phyloP scores from a whole-genome alignment of 2,888 invertebrate genomes.

The Pollenia labialis region DNA sequence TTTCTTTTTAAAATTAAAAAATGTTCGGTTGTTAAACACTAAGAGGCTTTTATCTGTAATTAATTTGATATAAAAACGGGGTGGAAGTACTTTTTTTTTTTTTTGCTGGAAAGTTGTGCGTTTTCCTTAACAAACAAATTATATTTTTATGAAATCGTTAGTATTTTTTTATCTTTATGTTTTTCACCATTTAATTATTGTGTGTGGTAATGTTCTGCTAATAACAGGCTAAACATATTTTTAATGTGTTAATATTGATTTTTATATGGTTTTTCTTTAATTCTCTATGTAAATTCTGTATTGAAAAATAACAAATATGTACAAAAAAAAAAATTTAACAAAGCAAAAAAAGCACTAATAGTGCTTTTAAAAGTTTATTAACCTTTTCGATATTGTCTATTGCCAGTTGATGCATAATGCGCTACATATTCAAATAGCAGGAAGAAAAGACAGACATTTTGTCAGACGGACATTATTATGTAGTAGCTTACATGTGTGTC shows the following conservation, averaged over 20 bases:
- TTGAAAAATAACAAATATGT: constrained; percentile 11
- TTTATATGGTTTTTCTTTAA: constrained; percentile 40
- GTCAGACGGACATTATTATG: constrained; percentile 48
- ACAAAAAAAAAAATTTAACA: neutral
- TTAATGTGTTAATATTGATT: constrained; percentile 46
- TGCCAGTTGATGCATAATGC: constrained; percentile 45
- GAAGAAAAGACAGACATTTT: constrained; percentile 23
- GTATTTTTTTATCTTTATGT: neutral
- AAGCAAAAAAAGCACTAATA: neutral
- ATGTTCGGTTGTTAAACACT: neutral
- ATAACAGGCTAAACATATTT: neutral
- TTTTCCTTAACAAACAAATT: neutral
- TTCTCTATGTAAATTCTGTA: constrained; percentile 26
- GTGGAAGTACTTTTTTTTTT: too few species aligned
- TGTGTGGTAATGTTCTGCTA: constrained; percentile 23
- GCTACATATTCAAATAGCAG: constrained; percentile 15
- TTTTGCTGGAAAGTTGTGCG: neutral
- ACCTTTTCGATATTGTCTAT: constrained; percentile 60
- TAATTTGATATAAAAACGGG: too few species aligned
- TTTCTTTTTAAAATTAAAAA: neutral
- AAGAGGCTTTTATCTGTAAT: too few species aligned
- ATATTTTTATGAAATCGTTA: neutral
- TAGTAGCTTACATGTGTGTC: constrained; percentile 27
- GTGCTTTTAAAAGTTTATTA: constrained; percentile 63
- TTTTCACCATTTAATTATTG: neutral